Percentiles rank a stretch among this genome's conserved stretches.
phyloP scores from a whole-genome alignment of 2,113 vertebrate species.

The Syngnathus scovelli region DNA sequence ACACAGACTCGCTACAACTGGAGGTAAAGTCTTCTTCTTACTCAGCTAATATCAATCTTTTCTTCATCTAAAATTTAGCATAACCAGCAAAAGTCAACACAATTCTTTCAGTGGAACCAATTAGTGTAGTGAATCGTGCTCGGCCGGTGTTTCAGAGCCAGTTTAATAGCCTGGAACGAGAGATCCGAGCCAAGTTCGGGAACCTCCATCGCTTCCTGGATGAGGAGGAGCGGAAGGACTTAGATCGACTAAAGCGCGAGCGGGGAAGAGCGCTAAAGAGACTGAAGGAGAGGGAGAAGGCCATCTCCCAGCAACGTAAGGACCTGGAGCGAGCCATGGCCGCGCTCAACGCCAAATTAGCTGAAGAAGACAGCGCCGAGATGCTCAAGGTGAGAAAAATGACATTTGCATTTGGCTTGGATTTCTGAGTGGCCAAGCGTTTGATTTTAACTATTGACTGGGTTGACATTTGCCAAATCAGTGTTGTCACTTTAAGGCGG shows the following conservation, averaged over 20 bases:
- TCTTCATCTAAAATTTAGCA: neutral
- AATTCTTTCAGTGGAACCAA: neutral
- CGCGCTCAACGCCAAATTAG: conserved; percentile 65
- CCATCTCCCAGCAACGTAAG: conserved; percentile 60
- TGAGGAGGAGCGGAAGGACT: conserved; percentile 60
- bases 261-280: conserved; percentile 60
- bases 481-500: conserved; percentile 48
- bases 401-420: neutral
- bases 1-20: conserved; percentile 48
- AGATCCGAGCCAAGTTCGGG: conserved; percentile 67
- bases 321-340: conserved; percentile 64
- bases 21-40: conserved; percentile 56
- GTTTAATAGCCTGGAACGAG: conserved; percentile 66
- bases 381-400: conserved; percentile 64
- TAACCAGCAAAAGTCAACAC: neutral
- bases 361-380: conserved; percentile 66
- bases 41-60: conserved; percentile 11
- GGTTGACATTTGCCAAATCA: conserved; percentile 46
- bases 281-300: conserved; percentile 68
- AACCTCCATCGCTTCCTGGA: conserved; percentile 71
- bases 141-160: conserved; percentile 39
- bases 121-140: neutral
- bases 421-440: conserved; percentile 3
- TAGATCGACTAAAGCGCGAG: conserved; percentile 61
- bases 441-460: conserved; percentile 42